Base-by-base conservation (phyloP, 2,888 invertebrate genomes). In the Tortrix viridana region DNA sequence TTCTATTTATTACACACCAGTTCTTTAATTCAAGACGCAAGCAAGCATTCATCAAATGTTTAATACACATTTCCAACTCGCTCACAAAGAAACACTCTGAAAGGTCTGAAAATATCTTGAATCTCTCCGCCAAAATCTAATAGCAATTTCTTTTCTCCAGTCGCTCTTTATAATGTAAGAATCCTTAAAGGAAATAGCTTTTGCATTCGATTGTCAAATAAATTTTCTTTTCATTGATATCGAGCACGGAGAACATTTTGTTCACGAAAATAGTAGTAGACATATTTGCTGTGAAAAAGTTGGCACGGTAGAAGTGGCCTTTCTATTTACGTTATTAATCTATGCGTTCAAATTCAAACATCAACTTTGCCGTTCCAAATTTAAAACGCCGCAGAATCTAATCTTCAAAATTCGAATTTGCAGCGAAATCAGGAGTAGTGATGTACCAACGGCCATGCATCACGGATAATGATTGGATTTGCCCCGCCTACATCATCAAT, bases 401-500 rank as follows among this genome's bases (percentile, higher is more conserved):
- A 81, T 78, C 76, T 81, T 76, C 71, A 66, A 82, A 82, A 74
- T 82, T 82, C 74, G 76, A 83, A 68, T 67, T 64, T 59, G 53
- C 64, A 59, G 53, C 72, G 71, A 80, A 80, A 81, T 80, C 80
- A 76, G 71, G 79, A 77, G 70, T 85, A 86, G 86, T 88, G 89
- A 88, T 86, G 89, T 89, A 84, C 88, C 82, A 82, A 70, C 82
- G 81, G 86, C 86, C 84, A 90, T 91, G 89, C 90, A 89, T 91
- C 91, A 91, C 79, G 86, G 87, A 88, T 91, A 92, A 91, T 89
- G 92, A 91, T 91, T 89, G 89, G 89, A 89, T 88, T 85, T 81
- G 89, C 92, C 89, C 89, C 90, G 90, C 91, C 91, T 88, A 83
- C 86, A 85, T 86, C 92, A 92, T 92, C 92, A 86, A 92, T 92